Evolutionary conservation across 2,888 invertebrate species (phyloP).

Genomic region (Amphipoea oculea): DNA sequence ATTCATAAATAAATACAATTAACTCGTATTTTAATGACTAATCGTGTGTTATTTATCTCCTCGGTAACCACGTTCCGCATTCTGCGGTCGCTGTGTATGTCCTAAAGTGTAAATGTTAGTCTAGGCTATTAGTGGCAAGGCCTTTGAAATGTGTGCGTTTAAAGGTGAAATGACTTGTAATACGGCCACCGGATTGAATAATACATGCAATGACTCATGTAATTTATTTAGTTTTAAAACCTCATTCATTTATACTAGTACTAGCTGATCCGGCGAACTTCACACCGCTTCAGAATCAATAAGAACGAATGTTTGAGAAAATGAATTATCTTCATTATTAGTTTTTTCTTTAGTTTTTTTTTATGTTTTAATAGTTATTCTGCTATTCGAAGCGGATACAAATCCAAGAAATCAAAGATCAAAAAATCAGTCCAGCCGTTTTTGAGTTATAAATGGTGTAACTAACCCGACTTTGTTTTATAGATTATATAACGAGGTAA

Average conservation of each 20-base stretch:
- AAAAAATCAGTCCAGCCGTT: too few relatives aligned
- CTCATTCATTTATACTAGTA: background rate
- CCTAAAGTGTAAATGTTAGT: conserved; percentile 52
- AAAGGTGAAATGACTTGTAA: conserved; percentile 40
- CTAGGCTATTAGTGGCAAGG: conserved; percentile 24
- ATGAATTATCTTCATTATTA: too few relatives aligned
- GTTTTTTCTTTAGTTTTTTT: too few relatives aligned
- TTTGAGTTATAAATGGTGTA: too few relatives aligned
- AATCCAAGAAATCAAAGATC: too few relatives aligned
- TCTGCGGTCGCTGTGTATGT: conserved; percentile 50
- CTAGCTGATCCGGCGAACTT: too few relatives aligned
- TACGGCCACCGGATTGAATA: background rate
- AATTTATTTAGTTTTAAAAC: conserved; percentile 6
- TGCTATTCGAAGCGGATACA: too few relatives aligned
- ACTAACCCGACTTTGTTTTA: too few relatives aligned
- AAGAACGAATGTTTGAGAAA: too few relatives aligned
- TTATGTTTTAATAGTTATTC: too few relatives aligned
- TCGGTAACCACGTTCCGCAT: conserved; percentile 39
- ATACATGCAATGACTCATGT: background rate
- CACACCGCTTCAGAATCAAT: too few relatives aligned
- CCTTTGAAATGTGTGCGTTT: conserved; percentile 9
- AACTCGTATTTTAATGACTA: conserved; percentile 44
- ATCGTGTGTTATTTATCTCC: conserved; percentile 28
- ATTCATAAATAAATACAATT: conserved; percentile 34
- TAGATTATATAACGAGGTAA: too few relatives aligned